Evolutionary conservation across 1,140 invertebrate species (phyloP), one percentile per base, ranked within the genome.

Genomic region (Mactra quadrangularis): DNA sequence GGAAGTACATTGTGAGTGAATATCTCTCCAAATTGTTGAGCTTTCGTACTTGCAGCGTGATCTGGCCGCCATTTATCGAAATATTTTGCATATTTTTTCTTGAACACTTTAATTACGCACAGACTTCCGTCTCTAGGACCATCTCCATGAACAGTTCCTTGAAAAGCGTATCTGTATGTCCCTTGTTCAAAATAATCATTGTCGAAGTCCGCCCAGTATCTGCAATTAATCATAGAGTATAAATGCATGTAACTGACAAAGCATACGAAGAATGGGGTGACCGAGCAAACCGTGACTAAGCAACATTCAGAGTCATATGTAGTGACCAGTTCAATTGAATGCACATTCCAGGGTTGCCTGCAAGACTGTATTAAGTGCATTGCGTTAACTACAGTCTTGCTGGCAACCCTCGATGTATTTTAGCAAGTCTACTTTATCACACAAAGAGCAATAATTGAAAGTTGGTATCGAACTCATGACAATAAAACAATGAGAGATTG

Each of bases 81-180:
- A 41, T 45, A 62, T n/a, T 35, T 76, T 15, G 41, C 64, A 15
- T 59, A 60, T 33, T 68, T 33, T 31, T 60, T 68, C 53, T 71
- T 82, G 78, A 82, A 82, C 13, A 57, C 64, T 41, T 82, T 82
- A 19, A 50, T 82, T 38, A 71, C 64, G 31, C 78, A 82, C 0
- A 59, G 19, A 41, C 59, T 25, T 19, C 78, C 78, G 31, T 82
- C 31, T 0, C 50, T 31, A 13, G 74, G 62, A 15, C 75, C 83
- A 22, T 52, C 4, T n/a, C 64, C 62, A 25, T 79, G 68, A 3
- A 84, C 38, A 29, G 31, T 55, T 3, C 76, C 68, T 6, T 38
- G 35, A 33, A 70, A 79, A 13, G 64, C 60, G 27, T 45, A 62
- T 38, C 64, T 62, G 25, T 29, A 47, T 19, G 35, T 60, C 17